Percentiles rank a stretch among this genome's conserved stretches.
Conservation (phyloP, 2,888 invertebrate genomes). For the Epistrophe eligans region DNA sequence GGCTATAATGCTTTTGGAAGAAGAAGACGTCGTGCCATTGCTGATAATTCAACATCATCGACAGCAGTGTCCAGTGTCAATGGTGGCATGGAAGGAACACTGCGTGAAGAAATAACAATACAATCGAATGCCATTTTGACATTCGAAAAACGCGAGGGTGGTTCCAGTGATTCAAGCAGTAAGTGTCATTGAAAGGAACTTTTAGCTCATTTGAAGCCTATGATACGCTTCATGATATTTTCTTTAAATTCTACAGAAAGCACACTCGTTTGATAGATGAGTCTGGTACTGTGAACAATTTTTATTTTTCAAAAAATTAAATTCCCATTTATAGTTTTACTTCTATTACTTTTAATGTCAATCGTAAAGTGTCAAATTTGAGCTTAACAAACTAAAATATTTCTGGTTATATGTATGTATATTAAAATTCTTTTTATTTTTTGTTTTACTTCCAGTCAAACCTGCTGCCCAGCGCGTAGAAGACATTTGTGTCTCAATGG, state of each 20-base stretch:
- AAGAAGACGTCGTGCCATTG: conserved; percentile 87
- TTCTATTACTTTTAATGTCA: background rate
- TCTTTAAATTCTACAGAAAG: no score
- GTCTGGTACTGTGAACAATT: no score
- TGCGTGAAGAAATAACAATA: conserved; percentile 96
- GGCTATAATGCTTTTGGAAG: conserved; percentile 96
- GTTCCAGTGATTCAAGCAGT: conserved; percentile 92
- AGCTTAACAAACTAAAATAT: background rate
- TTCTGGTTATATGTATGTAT: background rate
- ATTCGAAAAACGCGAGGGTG: conserved; percentile 92
- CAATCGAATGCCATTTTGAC: conserved; percentile 96
- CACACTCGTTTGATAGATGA: conserved; percentile 29
- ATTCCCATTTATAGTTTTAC: no score
- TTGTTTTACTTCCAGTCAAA: conserved; percentile 80
- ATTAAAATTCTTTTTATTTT: background rate
- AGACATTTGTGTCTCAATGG: conserved; percentile 97
- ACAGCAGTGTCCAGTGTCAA: conserved; percentile 87
- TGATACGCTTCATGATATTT: no score
- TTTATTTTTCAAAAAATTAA: no score
- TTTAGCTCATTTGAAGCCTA: no score
- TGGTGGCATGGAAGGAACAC: conserved; percentile 89
- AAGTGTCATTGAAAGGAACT: conserved; percentile 77
- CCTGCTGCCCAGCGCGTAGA: conserved; percentile 86
- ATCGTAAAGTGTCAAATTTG: background rate
- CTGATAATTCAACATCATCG: conserved; percentile 82